Evolutionary conservation across 92 coral and sea anemone species (phyloP), one percentile per base, ranked within the genome.

Genomic region (Diadumene lineata): DNA sequence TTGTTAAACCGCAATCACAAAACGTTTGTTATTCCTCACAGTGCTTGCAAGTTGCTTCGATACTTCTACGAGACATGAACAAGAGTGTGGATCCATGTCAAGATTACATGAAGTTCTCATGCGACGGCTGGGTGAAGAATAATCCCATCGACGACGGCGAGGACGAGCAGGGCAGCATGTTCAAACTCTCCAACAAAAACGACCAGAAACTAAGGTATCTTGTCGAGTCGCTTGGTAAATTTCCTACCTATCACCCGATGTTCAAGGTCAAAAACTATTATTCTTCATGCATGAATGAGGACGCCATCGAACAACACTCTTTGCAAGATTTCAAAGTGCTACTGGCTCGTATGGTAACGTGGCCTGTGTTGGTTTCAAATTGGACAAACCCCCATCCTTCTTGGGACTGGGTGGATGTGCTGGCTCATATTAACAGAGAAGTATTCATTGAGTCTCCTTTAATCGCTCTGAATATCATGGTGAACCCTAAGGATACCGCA

Each of bases 131-230:
- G 91, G 73, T 66, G 7, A 50, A 68, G 16, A 34, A 60, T 1
- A 73, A 86, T 46, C 87, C 87, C 7, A 82, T 86, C 19, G 81
- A 79, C 1, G 79, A 81, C 8, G 76, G 86, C n/a, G 65, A 43
- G 22, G 72, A 60, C 50, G 72, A 76, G 62, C 38, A 57, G 21
- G 90, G 69, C 32, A 34, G 64, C 8, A 68, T 78, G 70, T 23
- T 34, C 16, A 6, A 11, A 10, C 56, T 77, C 11, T 71, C 61
- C 1, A 69, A 64, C 57, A 23, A 29, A 9, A 86, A 77, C 73
- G 26, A 23, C 25, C 33, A 63, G 44, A 77, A 63, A 46, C 50
- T 86, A 11, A 84, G 91, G 43, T 77, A 55, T 29, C 33, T 78
- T n/a, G 71, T 60, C 1, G 91, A 86, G 33, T 44, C 51, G 0